Conservation (phyloP, 2,888 invertebrate genomes). For the Eupithecia inturbata region DNA sequence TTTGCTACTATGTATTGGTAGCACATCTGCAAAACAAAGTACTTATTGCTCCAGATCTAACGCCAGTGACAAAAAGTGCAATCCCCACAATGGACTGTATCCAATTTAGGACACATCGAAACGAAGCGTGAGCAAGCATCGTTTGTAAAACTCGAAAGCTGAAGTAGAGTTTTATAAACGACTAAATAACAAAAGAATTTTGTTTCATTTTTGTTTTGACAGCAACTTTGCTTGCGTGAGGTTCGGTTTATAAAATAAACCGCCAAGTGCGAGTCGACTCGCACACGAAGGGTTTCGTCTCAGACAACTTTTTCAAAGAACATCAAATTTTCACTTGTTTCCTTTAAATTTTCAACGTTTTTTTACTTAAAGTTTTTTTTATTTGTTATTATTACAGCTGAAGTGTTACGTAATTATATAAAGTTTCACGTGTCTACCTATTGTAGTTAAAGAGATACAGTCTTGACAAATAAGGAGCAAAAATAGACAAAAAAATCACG, state of each 20-base stretch:
- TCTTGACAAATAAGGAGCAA: too few species aligned
- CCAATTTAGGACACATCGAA: constrained; percentile 16
- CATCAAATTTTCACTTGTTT: too few species aligned
- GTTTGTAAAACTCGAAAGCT: constrained; percentile 1
- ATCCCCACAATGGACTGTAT: constrained; percentile 9
- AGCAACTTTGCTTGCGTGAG: neutral
- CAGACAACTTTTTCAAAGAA: too few species aligned
- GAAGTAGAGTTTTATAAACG: neutral
- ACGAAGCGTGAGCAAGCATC: constrained; percentile 5
- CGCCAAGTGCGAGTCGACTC: too few species aligned
- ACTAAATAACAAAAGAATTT: neutral
- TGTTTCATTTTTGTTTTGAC: neutral
- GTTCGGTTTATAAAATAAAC: neutral
- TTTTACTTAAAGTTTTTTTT: too few species aligned
- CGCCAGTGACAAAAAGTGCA: neutral
- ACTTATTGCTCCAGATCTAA: neutral
- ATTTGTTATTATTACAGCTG: too few species aligned
- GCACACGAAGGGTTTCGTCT: too few species aligned
- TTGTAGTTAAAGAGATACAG: too few species aligned
- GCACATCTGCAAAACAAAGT: neutral
- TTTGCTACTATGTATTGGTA: neutral
- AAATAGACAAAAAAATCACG: too few species aligned
- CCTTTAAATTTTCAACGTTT: too few species aligned
- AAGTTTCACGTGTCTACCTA: too few species aligned
- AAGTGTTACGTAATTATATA: too few species aligned